Evolutionary conservation across 2,888 invertebrate genomes (phyloP), one percentile per base, ranked within the genome.

Genomic region (Tiphia femorata): DNA sequence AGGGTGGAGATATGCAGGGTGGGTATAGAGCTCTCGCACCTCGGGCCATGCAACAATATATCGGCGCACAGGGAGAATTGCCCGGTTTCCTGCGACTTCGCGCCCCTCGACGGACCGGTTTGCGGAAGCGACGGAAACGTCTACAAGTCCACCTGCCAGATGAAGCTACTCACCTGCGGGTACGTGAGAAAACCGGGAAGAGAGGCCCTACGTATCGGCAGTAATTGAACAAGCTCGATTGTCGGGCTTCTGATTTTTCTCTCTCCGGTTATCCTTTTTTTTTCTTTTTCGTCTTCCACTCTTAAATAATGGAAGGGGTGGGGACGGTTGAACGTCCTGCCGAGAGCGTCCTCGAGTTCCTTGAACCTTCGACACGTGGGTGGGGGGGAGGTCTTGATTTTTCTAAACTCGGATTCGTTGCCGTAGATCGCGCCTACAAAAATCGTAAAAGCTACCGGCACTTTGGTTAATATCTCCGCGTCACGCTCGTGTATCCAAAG

Each of bases 41-140:
- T 88, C 58, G 89, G 89, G 1, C 85, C 89, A 0, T 90, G 90
- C 78, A 88, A 88, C 79, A 89, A 89, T 78, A 88, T 91, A 74
- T 92, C 92, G 55, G 94, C 94, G 0, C 91, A 94, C 70, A 87
- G 95, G 10, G 95, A 95, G 81, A 93, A 94, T 78, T 97, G 97
- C 72, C 96, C 96, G 0, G 92, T 93, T 3, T 91, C 92, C 70
- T 95, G 95, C 80, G 92, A 93, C 25, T 92, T 91, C 74, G 94
- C 94, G 0, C 95, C 95, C 0, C 87, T 92, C 65, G 95, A 95
- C 72, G 95, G 95, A 0, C 95, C 96, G 0, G 91, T 97, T 62
- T 97, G 97, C 79, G 97, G 94, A 2, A 94, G 93, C 54, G 94
- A 97, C 78, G 96, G 94, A 23, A 94, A 94, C 77, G 96, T 96